These are phyloP conservation scores for Plebejus melissa DNA, from an alignment of 2,888 invertebrate species.

Conservation along the genomic window DNA sequence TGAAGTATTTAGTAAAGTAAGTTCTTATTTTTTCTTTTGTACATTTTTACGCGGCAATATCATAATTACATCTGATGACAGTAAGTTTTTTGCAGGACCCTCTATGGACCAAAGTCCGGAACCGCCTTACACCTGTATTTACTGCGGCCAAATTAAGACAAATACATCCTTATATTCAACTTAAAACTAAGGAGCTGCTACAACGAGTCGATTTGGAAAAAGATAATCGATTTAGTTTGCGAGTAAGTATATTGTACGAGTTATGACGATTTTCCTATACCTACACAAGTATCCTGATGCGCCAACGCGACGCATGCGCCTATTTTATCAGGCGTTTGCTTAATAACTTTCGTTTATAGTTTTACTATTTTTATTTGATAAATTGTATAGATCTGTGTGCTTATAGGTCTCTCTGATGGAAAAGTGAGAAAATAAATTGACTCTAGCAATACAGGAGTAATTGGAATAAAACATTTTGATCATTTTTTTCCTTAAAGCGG, in stretches of 20 bases:
- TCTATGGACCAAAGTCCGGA: constrained; percentile 19
- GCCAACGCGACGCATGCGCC: too few relatives aligned
- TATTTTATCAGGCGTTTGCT: too few relatives aligned
- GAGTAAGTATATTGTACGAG: constrained; percentile 4
- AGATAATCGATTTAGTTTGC: constrained; percentile 16
- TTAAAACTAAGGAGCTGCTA: constrained; percentile 17
- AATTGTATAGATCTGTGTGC: too few relatives aligned
- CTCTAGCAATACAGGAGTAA: too few relatives aligned
- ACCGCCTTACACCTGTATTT: constrained; percentile 11
- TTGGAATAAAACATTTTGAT: too few relatives aligned
- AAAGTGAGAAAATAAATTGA: too few relatives aligned
- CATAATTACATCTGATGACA: not conserved
- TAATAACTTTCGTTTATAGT: too few relatives aligned
- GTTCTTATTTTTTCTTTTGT: not conserved
- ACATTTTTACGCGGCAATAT: not conserved
- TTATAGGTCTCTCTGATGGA: too few relatives aligned
- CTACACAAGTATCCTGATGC: not conserved
- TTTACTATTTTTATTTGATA: too few relatives aligned
- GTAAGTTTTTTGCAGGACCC: constrained; percentile 23
- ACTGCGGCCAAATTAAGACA: constrained; percentile 24
- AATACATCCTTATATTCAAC: not conserved
- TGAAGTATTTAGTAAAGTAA: not conserved
- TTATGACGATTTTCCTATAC: not conserved
- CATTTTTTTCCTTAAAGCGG: too few relatives aligned
- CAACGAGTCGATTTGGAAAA: constrained; percentile 22